phyloP scores from a whole-genome alignment of 2,797 vertebrate species.

The Coendou prehensilis region DNA sequence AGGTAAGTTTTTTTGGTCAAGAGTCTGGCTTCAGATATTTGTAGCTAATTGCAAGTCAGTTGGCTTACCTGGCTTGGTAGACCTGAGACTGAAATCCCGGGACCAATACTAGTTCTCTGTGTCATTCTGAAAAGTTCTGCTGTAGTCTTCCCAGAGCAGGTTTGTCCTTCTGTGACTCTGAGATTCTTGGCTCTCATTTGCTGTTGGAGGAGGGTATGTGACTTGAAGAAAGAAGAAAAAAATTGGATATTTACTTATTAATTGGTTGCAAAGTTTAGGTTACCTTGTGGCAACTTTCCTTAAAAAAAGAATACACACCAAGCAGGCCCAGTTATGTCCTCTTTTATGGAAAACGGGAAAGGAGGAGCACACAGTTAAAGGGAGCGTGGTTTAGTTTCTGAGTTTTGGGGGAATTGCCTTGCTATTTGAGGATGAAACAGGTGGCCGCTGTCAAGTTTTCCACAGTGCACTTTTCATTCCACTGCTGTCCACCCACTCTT shows the following conservation, averaged over 20 bases:
- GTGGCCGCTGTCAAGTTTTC: constrained; percentile 16
- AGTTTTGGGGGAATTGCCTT: neutral
- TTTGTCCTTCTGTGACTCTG: constrained; percentile 76
- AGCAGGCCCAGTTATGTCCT: neutral
- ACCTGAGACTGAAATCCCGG: constrained; percentile 17
- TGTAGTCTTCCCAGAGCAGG: constrained; percentile 21
- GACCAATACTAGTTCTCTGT: neutral
- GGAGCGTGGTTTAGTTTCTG: neutral
- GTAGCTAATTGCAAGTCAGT: neutral
- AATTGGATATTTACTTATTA: constrained; percentile 59
- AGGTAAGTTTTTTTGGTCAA: constrained; percentile 21
- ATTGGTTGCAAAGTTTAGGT: constrained; percentile 61
- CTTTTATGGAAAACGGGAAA: neutral
- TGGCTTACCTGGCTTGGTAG: constrained; percentile 22
- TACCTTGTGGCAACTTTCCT: neutral
- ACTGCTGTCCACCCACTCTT: constrained; percentile 5
- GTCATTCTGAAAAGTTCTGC: constrained; percentile 34
- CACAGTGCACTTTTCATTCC: constrained; percentile 28
- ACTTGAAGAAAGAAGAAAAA: constrained; percentile 66
- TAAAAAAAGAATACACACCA: neutral
- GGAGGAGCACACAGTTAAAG: constrained; percentile 5
- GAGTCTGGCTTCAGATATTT: neutral
- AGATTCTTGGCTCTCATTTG: constrained; percentile 66
- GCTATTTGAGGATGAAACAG: constrained; percentile 18
- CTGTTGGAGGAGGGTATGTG: constrained; percentile 21